Percentiles rank a stretch among this genome's conserved stretches.
These are phyloP conservation scores for Neolamprologus devosi DNA, from an alignment of 2,113 vertebrate species.

Conservation along the genomic window DNA sequence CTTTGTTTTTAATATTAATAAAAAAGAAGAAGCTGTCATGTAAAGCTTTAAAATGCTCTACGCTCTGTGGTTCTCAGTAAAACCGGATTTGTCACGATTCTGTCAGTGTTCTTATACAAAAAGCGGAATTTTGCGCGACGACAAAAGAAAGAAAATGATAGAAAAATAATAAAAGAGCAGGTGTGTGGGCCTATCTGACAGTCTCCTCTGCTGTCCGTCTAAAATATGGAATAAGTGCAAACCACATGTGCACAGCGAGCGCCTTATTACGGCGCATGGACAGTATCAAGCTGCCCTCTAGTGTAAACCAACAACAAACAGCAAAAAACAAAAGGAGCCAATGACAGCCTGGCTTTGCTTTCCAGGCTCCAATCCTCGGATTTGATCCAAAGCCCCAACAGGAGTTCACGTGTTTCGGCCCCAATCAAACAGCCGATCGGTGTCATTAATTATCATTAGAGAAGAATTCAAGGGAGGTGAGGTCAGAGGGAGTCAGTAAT, in stretches of 20 bases:
- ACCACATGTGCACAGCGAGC: not conserved
- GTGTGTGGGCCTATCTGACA: not conserved
- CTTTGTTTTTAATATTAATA: not conserved
- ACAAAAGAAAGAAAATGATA: not conserved
- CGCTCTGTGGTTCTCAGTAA: too few relatives aligned
- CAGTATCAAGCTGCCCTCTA: constrained; percentile 73
- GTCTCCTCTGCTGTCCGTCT: not conserved
- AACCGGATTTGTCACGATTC: fast-evolving
- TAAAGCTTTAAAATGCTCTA: not conserved
- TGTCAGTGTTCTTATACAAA: not conserved
- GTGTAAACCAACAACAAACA: constrained; percentile 61
- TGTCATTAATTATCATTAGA: not conserved
- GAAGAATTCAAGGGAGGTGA: not conserved
- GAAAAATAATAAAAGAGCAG: not conserved
- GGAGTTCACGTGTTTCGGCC: not conserved
- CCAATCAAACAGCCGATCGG: not conserved
- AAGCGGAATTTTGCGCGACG: not conserved
- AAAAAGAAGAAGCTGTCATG: not conserved
- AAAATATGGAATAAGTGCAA: not conserved
- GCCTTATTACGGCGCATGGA: not conserved
- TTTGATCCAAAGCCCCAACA: not conserved
- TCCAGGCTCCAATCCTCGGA: not conserved
- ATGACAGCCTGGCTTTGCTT: not conserved
- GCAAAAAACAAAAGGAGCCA: constrained; percentile 4
- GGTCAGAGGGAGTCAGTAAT: not conserved